These are phyloP conservation scores for Cuculus canorus DNA, from an alignment of 2,797 vertebrate species.

Conservation along the genomic window DNA sequence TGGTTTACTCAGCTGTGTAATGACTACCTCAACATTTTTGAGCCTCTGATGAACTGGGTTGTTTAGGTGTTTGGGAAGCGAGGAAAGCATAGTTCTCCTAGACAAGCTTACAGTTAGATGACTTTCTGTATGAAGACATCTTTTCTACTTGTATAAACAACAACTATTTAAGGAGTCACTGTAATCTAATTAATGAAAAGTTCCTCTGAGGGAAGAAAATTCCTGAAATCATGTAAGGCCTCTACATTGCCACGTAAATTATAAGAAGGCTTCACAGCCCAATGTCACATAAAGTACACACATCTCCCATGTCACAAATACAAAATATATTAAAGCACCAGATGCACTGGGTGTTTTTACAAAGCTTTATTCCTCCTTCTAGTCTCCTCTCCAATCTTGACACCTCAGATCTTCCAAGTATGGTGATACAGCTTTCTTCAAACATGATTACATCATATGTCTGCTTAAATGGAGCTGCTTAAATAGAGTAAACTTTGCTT, in stretches of 20 bases:
- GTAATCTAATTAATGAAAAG: not conserved
- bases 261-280: not conserved
- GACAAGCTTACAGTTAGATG: not conserved
- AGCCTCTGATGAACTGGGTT: not conserved
- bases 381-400: not conserved
- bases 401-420: not conserved
- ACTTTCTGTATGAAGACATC: not conserved
- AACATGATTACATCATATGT: not conserved
- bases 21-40: not conserved
- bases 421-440: not conserved
- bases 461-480: not conserved
- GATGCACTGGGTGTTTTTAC: not conserved
- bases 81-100: not conserved
- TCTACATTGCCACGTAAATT: not conserved
- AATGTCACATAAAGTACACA: not conserved
- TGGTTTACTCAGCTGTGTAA: not conserved
- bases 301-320: not conserved
- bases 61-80: not conserved
- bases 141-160: not conserved
- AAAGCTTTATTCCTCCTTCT: not conserved
- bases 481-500: not conserved
- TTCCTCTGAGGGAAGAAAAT: not conserved
- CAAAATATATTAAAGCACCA: not conserved
- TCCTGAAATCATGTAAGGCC: not conserved
- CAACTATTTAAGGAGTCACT: not conserved